These are phyloP conservation scores for Plotosus lineatus DNA, from an alignment of 2,113 vertebrate species.

Conservation along the genomic window DNA sequence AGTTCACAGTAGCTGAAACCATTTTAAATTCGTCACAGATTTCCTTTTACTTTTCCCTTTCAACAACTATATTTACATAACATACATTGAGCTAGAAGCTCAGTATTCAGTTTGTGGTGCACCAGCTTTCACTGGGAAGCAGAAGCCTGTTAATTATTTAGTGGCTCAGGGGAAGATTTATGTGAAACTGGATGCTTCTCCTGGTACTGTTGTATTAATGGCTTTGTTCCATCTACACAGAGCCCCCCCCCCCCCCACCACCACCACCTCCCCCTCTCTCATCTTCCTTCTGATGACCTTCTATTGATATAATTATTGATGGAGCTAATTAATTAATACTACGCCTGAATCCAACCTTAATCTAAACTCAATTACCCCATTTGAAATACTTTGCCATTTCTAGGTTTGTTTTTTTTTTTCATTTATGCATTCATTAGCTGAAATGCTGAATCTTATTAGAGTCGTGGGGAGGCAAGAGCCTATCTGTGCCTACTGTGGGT, in stretches of 20 bases:
- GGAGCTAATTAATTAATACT: not conserved
- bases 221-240: slow-evolving; percentile 34
- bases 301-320: not conserved
- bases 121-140: slow-evolving; percentile 56
- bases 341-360: not conserved
- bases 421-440: no score
- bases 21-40: slow-evolving; percentile 53
- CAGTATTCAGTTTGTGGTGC: slow-evolving; percentile 68
- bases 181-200: slow-evolving; percentile 65
- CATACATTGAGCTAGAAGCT: slow-evolving; percentile 67
- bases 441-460: no score
- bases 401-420: no score
- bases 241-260: slow-evolving; percentile 15
- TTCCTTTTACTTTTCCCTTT: slow-evolving; percentile 33
- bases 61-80: slow-evolving; percentile 60
- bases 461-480: no score
- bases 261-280: slow-evolving; percentile 1
- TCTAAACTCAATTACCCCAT: not conserved
- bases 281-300: not conserved
- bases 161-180: slow-evolving; percentile 70
- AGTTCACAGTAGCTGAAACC: slow-evolving; percentile 55
- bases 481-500: no score
- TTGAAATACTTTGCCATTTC: no score
- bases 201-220: slow-evolving; percentile 63
- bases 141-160: slow-evolving; percentile 73